Percentiles rank a stretch among this genome's conserved stretches.
phyloP scores from a whole-genome alignment of 2,113 vertebrate genomes.

The Chloropsis cyanopogon region DNA sequence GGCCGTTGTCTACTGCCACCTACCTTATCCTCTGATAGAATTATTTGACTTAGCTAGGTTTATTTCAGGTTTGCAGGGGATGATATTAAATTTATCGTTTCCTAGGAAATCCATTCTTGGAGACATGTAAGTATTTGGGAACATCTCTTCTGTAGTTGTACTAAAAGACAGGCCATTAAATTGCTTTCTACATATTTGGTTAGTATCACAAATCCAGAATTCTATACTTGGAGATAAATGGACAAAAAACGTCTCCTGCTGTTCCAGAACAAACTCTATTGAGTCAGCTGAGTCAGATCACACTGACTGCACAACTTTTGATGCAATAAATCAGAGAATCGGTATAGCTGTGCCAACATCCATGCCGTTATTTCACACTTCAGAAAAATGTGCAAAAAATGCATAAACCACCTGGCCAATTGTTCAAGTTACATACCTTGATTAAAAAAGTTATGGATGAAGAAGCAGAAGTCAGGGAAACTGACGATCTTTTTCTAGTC shows the following conservation, averaged over 20 bases:
- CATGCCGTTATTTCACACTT: neutral
- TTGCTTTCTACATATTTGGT: neutral
- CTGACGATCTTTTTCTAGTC: neutral
- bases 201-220: neutral
- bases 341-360: neutral
- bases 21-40: neutral
- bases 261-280: neutral
- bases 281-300: neutral
- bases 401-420: neutral
- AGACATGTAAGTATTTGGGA: neutral
- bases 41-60: neutral
- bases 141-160: neutral
- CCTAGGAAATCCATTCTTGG: neutral
- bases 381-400: neutral
- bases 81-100: neutral
- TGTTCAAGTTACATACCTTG: neutral
- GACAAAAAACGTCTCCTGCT: neutral
- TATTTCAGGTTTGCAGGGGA: neutral
- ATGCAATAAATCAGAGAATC: neutral
- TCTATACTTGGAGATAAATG: neutral
- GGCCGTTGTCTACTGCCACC: neutral
- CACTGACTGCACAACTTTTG: neutral
- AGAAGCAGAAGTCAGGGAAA: slow-evolving; percentile 10
- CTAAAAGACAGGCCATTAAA: neutral
- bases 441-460: slow-evolving; percentile 15